These are phyloP conservation scores for Lateolabrax maculatus DNA, from an alignment of 2,797 vertebrate species.

Conservation along the genomic window DNA sequence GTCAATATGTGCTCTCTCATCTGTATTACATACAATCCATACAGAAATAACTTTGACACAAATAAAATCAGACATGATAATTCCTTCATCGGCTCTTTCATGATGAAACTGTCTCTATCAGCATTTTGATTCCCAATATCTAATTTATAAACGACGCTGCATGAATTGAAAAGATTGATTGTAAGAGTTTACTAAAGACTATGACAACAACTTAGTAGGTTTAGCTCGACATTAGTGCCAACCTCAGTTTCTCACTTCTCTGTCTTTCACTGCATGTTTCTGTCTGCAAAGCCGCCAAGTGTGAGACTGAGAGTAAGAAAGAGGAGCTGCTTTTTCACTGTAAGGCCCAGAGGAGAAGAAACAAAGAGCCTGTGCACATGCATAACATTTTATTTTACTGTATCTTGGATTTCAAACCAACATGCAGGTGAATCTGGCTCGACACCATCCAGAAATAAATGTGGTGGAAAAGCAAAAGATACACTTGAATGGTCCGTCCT, in stretches of 20 bases:
- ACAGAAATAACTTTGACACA: not conserved
- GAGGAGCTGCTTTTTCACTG: slow-evolving; percentile 38
- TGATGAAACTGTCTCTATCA: not conserved
- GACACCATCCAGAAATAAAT: not conserved
- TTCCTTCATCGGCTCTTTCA: not conserved
- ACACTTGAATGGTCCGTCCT: not conserved
- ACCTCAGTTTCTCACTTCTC: slow-evolving; percentile 48
- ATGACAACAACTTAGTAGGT: slow-evolving; percentile 1
- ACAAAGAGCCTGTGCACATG: slow-evolving; percentile 16
- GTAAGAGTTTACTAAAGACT: not conserved
- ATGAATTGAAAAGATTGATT: not conserved
- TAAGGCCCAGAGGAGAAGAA: slow-evolving; percentile 17
- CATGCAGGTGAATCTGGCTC: not conserved
- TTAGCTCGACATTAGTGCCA: slow-evolving; percentile 21
- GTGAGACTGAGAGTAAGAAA: slow-evolving; percentile 60
- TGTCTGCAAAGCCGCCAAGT: slow-evolving; percentile 41
- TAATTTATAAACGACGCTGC: not conserved
- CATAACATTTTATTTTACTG: slow-evolving; percentile 8
- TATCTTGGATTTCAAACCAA: slow-evolving; percentile 5
- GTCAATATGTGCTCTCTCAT: not conserved
- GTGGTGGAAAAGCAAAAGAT: not conserved
- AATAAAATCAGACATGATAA: not conserved
- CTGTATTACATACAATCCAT: not conserved
- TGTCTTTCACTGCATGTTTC: slow-evolving; percentile 38
- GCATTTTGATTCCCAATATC: not conserved